These are phyloP conservation scores for Adineta ricciae DNA, from an alignment of 2,888 invertebrate species.

Conservation along the genomic window DNA sequence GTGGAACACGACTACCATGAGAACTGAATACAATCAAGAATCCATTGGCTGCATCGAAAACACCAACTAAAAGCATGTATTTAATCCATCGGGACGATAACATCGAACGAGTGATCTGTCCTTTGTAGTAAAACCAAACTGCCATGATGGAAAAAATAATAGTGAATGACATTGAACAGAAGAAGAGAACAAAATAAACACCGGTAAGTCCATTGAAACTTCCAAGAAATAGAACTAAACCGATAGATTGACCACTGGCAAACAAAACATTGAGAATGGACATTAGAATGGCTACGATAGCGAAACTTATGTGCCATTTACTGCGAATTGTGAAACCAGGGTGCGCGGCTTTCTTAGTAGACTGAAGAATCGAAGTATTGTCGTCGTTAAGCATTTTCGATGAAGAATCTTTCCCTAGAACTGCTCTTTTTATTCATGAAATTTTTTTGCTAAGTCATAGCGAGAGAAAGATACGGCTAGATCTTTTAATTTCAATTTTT, in stretches of 20 bases:
- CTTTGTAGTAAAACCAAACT: background rate
- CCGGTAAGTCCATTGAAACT: conserved; percentile 5
- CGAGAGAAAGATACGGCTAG: background rate
- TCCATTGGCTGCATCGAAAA: background rate
- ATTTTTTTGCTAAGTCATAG: background rate
- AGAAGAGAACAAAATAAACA: conserved; percentile 10
- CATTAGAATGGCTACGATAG: background rate
- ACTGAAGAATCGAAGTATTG: background rate
- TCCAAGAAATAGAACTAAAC: background rate
- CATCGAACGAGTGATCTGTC: background rate
- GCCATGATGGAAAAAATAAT: background rate
- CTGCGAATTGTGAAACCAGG: background rate
- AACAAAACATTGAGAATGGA: background rate
- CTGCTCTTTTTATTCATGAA: background rate
- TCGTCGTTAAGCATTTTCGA: background rate
- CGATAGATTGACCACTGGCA: conserved; percentile 6
- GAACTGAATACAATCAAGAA: conserved; percentile 17
- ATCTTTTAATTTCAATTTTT: background rate
- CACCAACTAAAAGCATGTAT: background rate
- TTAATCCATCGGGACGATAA: background rate
- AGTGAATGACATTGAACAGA: conserved; percentile 6
- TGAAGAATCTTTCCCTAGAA: background rate
- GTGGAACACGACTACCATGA: conserved; percentile 10
- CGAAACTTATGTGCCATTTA: background rate
- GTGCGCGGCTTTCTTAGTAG: background rate